Base-by-base conservation (phyloP, 2,888 invertebrate genomes). In the Xestia rhomboidea region DNA sequence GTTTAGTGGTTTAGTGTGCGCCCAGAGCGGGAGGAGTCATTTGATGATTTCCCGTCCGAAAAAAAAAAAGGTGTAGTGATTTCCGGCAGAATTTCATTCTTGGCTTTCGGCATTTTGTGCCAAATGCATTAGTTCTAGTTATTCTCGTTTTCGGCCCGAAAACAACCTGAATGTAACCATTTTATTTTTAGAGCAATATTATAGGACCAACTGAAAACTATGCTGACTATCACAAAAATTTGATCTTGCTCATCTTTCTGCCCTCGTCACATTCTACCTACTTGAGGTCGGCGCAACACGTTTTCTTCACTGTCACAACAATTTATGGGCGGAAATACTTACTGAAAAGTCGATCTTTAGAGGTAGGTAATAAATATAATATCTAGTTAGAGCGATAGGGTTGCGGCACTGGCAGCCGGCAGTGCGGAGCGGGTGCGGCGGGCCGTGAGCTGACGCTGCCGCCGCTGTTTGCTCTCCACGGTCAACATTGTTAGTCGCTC, bases 401-500 rank as follows among this genome's bases (percentile, higher is more conserved):
- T 92, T 93, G 91, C 89, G 90, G 90, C 77, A 73, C 72, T 49
- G 73, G 76, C 77, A 82, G 72, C 54, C 81, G 76, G 77, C 84
- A 89, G 82, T 87, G 89, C 90, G 91, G 91, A 87, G 88, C 90
- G 89, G 86, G 90, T 90, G 91, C 93, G 93, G 89, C 89, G 93
- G 90, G 82, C 92, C 93, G 94, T 91, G 91, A 89, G 94, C 95
- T 95, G 96, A 95, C 95, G 93, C 92, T 92, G 94, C 93, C 93
- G 88, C 88, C 91, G 90, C 91, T 96, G 96, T 96, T 96, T 96
- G 95, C 92, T 86, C 91, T 82, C 90, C 92, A 92, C 92, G 94
- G 96, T 96, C 96, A 96, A 96, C 96, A 96, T 96, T 96, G 96
- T 96, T 96, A 96, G 95, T 77, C 75, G 75, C 75, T 70, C 76